These are phyloP conservation scores for Tetranychus piercei DNA, from an alignment of 2,888 invertebrate species.

Conservation along the genomic window DNA sequence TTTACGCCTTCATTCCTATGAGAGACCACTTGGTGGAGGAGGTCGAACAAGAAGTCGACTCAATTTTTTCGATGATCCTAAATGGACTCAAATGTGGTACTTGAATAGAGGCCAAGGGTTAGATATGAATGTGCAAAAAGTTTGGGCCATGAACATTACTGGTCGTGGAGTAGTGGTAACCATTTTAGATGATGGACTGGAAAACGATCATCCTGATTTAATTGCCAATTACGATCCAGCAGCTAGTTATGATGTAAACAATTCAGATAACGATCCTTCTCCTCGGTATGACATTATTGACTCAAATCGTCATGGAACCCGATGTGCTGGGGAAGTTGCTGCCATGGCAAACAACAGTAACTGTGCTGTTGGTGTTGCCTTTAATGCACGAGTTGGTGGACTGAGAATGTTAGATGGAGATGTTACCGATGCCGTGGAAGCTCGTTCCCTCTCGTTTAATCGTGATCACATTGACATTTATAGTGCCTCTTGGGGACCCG, in stretches of 20 bases:
- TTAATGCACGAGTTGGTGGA: constrained; percentile 87
- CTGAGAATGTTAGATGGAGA: constrained; percentile 94
- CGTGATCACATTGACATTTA: constrained; percentile 89
- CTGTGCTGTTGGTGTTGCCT: constrained; percentile 95
- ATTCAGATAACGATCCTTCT: constrained; percentile 89
- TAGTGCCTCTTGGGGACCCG: constrained; percentile 92
- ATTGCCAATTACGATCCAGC: constrained; percentile 79
- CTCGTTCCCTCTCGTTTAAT: constrained; percentile 73
- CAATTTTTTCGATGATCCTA: constrained; percentile 52
- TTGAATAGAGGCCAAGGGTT: constrained; percentile 47
- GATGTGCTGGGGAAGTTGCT: constrained; percentile 94
- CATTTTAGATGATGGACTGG: constrained; percentile 92
- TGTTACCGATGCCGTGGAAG: constrained; percentile 64
- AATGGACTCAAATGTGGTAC: constrained; percentile 94
- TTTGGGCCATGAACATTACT: constrained; percentile 85
- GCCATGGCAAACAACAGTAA: constrained; percentile 42
- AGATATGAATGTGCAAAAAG: constrained; percentile 88
- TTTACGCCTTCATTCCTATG: constrained; percentile 7
- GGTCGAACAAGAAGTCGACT: constrained; percentile 8
- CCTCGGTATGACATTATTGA: constrained; percentile 44
- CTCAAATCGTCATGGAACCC: constrained; percentile 42
- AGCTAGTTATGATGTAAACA: constrained; percentile 92
- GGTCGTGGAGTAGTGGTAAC: constrained; percentile 91
- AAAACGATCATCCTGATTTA: constrained; percentile 84
- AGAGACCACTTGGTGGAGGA: neutral